phyloP scores from a whole-genome alignment of 2,888 invertebrate genomes.

The Brachypalpus laphriformis region DNA sequence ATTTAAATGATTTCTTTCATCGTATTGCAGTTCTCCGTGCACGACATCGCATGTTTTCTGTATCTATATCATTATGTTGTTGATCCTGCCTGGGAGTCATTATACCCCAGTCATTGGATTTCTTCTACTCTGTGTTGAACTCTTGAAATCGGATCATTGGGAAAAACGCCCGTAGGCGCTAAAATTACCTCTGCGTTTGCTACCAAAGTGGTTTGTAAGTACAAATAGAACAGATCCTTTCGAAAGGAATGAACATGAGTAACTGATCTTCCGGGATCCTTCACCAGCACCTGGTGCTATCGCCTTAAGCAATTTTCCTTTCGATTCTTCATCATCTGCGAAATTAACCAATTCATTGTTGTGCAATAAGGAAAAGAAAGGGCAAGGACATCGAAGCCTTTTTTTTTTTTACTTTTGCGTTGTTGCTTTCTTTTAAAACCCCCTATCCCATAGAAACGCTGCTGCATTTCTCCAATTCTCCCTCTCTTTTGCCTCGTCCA shows the following conservation, averaged over 20 bases:
- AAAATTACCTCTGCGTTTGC: slow-evolving; percentile 48
- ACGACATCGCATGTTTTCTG: slow-evolving; percentile 13
- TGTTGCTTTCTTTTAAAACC: background rate
- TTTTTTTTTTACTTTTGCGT: slow-evolving; percentile 27
- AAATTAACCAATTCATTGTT: slow-evolving; percentile 73
- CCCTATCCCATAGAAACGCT: slow-evolving; percentile 1
- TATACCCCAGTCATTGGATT: background rate
- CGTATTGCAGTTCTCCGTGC: slow-evolving; percentile 23
- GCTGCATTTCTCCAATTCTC: slow-evolving; percentile 35
- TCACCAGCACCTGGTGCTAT: slow-evolving; percentile 61
- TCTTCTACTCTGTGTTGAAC: background rate
- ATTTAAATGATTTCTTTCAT: slow-evolving; percentile 60
- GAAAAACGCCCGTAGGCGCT: slow-evolving; percentile 65
- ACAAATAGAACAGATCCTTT: slow-evolving; percentile 46
- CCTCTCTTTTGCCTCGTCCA: slow-evolving; percentile 24
- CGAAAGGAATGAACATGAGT: slow-evolving; percentile 27
- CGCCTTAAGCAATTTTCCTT: slow-evolving; percentile 61
- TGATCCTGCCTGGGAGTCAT: slow-evolving; percentile 58
- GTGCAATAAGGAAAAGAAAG: slow-evolving; percentile 72
- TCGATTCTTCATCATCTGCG: slow-evolving; percentile 66
- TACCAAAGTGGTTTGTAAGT: slow-evolving; percentile 70
- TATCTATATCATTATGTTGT: slow-evolving; percentile 54
- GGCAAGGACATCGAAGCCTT: slow-evolving; percentile 68
- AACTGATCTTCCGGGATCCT: slow-evolving; percentile 68
- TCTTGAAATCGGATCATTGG: slow-evolving; percentile 48